A percentile compares a stretch with the other conserved stretches of the same genome.
Evolutionary conservation across 1,140 invertebrate genomes (phyloP).

Genomic region (Trichonephila clavata): DNA sequence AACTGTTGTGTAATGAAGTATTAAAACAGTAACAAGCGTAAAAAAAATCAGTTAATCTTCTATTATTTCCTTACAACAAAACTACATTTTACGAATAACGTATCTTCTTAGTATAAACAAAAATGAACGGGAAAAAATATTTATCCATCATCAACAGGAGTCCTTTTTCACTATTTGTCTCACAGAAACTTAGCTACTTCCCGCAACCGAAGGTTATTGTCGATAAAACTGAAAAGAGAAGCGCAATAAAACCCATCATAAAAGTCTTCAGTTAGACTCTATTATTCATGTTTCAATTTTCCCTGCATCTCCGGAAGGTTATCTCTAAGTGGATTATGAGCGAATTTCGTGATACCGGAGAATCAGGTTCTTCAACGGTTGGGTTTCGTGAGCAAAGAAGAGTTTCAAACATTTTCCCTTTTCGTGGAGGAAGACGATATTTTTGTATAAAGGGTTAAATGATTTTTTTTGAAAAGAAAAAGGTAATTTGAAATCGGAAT

Average conservation of each 20-base stretch:
- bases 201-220: constrained; percentile 11
- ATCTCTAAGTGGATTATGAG: constrained; percentile 58
- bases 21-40: too few species aligned
- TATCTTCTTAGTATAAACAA: background rate
- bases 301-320: background rate
- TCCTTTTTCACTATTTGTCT: constrained; percentile 46
- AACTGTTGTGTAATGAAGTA: too few species aligned
- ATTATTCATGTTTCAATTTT: constrained; percentile 72
- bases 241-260: constrained; percentile 61
- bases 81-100: background rate
- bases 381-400: background rate
- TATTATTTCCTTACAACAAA: too few species aligned
- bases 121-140: background rate
- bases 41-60: too few species aligned
- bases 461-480: too few species aligned
- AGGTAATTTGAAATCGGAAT: too few species aligned
- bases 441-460: too few species aligned
- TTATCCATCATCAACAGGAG: constrained; percentile 54
- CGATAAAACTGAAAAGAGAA: constrained; percentile 69
- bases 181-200: background rate
- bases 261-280: constrained; percentile 53
- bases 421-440: too few species aligned
- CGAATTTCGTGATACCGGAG: background rate
- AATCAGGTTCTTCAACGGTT: constrained; percentile 17
- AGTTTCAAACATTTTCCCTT: too few species aligned